phyloP scores from a whole-genome alignment of 2,888 invertebrate genomes.

The Napeogenes inachia region DNA sequence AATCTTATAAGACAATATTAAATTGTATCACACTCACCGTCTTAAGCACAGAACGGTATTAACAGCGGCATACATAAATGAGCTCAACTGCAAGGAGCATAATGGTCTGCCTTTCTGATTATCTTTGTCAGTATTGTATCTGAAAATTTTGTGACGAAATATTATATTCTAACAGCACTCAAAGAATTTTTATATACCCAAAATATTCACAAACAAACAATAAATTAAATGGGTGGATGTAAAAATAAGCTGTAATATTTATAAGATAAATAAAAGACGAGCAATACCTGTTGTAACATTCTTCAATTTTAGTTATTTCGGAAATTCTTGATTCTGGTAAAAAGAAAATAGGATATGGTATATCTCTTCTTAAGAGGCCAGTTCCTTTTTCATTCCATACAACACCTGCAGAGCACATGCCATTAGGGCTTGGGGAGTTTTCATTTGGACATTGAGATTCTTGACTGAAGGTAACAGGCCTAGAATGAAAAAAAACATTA shows the following conservation, averaged over 20 bases:
- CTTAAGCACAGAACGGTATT: constrained; percentile 90
- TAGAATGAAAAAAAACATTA: constrained; percentile 37
- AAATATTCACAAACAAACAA: no score
- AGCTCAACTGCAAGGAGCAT: constrained; percentile 91
- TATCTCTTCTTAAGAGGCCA: constrained; percentile 85
- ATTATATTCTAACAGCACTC: no score
- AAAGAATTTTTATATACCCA: no score
- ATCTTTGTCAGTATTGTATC: constrained; percentile 82
- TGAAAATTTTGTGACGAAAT: constrained; percentile 37
- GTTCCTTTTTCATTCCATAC: constrained; percentile 91
- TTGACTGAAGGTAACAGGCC: constrained; percentile 65
- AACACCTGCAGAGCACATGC: constrained; percentile 78
- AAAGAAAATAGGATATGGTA: constrained; percentile 93
- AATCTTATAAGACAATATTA: not conserved
- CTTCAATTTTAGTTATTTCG: constrained; percentile 77
- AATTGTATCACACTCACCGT: constrained; percentile 61
- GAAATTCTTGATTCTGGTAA: constrained; percentile 73
- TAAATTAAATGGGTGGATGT: not conserved
- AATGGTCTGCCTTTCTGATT: constrained; percentile 83
- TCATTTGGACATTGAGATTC: constrained; percentile 92
- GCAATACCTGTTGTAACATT: constrained; percentile 76
- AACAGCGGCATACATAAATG: constrained; percentile 94
- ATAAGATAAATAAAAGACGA: constrained; percentile 7
- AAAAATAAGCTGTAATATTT: not conserved
- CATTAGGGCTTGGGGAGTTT: constrained; percentile 72